These are phyloP conservation scores for Micrasema minimum DNA, from an alignment of 1,140 invertebrate species.

Conservation along the genomic window DNA sequence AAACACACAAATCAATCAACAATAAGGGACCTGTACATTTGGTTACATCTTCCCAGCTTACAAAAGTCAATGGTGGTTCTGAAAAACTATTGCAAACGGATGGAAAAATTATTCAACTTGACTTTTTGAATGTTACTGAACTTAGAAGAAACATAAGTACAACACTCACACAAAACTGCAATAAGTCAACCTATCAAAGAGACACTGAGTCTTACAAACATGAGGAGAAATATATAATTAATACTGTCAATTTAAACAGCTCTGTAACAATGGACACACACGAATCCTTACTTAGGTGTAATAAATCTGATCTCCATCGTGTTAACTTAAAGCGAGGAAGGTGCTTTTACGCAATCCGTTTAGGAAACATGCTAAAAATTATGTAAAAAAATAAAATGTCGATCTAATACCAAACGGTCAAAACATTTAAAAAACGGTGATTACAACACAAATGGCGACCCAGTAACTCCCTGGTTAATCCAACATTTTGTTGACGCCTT, in stretches of 20 bases:
- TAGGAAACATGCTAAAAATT: constrained; percentile 49
- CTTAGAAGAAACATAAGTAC: background rate
- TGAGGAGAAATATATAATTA: constrained; percentile 17
- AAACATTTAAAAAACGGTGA: constrained; percentile 45
- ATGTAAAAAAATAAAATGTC: constrained; percentile 47
- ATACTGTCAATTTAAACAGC: constrained; percentile 30
- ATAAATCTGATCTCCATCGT: constrained; percentile 48
- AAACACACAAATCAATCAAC: constrained; percentile 32
- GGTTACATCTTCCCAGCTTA: constrained; percentile 3
- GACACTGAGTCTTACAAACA: background rate
- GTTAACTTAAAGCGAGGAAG: constrained; percentile 44
- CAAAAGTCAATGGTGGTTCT: background rate
- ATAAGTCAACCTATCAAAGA: constrained; percentile 39
- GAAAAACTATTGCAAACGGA: background rate
- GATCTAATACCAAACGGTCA: constrained; percentile 38
- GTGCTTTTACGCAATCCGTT: constrained; percentile 48
- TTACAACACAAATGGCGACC: constrained; percentile 44
- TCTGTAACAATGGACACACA: constrained; percentile 32
- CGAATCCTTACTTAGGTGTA: constrained; percentile 41
- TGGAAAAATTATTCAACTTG: constrained; percentile 2
- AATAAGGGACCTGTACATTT: constrained; percentile 18
- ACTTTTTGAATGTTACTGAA: constrained; percentile 7
- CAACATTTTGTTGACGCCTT: constrained; percentile 52
- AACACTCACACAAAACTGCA: constrained; percentile 15
- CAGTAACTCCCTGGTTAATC: constrained; percentile 45